Evolutionary conservation across 1,140 invertebrate species (phyloP).

Genomic region (Cotesia typhae): DNA sequence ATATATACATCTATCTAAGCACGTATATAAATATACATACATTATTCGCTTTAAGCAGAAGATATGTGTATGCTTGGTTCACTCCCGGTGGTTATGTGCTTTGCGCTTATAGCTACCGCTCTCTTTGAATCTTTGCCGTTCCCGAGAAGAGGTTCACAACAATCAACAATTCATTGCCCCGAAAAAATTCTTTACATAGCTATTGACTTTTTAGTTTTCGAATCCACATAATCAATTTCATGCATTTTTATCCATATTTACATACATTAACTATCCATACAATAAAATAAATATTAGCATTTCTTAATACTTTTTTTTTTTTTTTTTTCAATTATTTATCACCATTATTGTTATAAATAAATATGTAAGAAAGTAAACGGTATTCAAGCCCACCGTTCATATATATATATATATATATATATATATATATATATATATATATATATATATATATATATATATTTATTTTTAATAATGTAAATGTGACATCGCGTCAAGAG

Average conservation of each 20-base stretch:
- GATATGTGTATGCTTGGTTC: not conserved
- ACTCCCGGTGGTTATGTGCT: not conserved
- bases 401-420: slow-evolving; percentile 37
- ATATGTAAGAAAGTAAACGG: slow-evolving; percentile 29
- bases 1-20: not conserved
- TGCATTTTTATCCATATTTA: too few relatives aligned
- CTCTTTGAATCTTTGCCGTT: slow-evolving; percentile 6
- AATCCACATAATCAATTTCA: too few relatives aligned
- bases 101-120: slow-evolving; percentile 1
- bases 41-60: not conserved
- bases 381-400: slow-evolving; percentile 35
- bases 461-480: slow-evolving; percentile 33
- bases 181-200: too few relatives aligned
- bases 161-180: too few relatives aligned
- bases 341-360: not conserved
- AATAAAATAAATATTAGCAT: too few relatives aligned
- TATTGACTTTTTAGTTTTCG: too few relatives aligned
- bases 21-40: not conserved
- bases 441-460: too few relatives aligned
- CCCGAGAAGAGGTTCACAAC: not conserved
- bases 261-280: too few relatives aligned
- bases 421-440: too few relatives aligned
- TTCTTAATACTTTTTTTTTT: not conserved
- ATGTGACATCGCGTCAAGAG: slow-evolving; percentile 24
- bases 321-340: not conserved